Percentiles rank a stretch among this genome's conserved stretches.
Evolutionary conservation across 2,888 invertebrate species (phyloP).

Genomic region (Folsomia candida): DNA sequence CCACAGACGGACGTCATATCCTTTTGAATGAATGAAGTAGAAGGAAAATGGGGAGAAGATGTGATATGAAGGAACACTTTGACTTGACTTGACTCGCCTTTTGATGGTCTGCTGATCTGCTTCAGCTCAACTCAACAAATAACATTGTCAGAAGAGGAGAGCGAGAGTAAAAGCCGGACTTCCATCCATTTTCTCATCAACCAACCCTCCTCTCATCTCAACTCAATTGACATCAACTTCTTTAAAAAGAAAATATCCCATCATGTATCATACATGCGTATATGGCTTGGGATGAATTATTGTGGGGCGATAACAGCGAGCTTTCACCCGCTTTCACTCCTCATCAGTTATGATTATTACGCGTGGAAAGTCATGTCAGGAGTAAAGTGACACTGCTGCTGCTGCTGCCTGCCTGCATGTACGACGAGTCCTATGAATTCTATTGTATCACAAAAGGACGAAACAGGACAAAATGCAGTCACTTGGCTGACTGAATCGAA

Average conservation of each 20-base stretch:
- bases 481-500: neutral
- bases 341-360: neutral
- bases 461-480: too few species aligned
- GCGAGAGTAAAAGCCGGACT: conserved; percentile 1
- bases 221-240: neutral
- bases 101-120: neutral
- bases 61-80: neutral
- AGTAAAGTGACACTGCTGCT: too few species aligned
- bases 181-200: conserved; percentile 4
- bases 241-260: neutral
- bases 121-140: neutral
- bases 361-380: neutral
- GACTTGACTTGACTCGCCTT: neutral
- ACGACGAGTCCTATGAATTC: too few species aligned
- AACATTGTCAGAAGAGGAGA: neutral
- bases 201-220: too few species aligned
- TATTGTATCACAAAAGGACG: too few species aligned
- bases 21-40: neutral
- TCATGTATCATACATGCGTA: too few species aligned
- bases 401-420: too few species aligned
- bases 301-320: too few species aligned
- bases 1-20: neutral
- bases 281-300: neutral
- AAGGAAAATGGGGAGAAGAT: neutral
- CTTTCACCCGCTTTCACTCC: too few species aligned